Percentiles rank a stretch among this genome's conserved stretches.
Evolutionary conservation across 2,797 vertebrate genomes (phyloP).

Genomic region (Spondyliosoma cantharus): DNA sequence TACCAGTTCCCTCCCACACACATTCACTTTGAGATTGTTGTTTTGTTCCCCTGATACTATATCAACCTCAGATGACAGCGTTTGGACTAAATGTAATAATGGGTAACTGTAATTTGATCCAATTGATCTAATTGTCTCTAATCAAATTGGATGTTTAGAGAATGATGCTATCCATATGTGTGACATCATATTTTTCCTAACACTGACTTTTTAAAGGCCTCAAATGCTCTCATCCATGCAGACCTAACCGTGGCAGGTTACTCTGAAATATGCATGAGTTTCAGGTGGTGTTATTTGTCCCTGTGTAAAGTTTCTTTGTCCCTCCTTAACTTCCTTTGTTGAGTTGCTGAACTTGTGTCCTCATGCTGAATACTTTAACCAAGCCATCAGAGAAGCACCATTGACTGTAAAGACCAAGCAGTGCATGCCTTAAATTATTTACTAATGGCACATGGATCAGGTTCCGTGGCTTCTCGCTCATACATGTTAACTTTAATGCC

Average conservation of each 20-base stretch:
- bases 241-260: not conserved
- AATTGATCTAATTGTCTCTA: not conserved
- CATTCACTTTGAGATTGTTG: slow-evolving; percentile 28
- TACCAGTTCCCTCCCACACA: slow-evolving; percentile 31
- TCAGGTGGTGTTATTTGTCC: slow-evolving; percentile 27
- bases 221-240: not conserved
- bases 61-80: slow-evolving; percentile 22
- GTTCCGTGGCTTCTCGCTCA: slow-evolving; percentile 38
- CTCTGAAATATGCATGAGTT: slow-evolving; percentile 48
- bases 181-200: not conserved
- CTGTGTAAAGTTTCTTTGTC: slow-evolving; percentile 21
- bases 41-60: slow-evolving; percentile 1
- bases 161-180: not conserved
- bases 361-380: slow-evolving; percentile 41
- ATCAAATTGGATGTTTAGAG: not conserved
- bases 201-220: slow-evolving; percentile 3
- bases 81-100: slow-evolving; percentile 3
- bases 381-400: slow-evolving; percentile 25
- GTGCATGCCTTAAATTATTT: slow-evolving; percentile 67
- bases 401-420: slow-evolving; percentile 44
- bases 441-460: slow-evolving; percentile 58
- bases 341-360: slow-evolving; percentile 41
- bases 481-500: slow-evolving; percentile 17
- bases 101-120: not conserved
- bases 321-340: slow-evolving; percentile 38